Percentiles rank a stretch among this genome's conserved stretches.
These are phyloP conservation scores for Oligia fasciuncula DNA, from an alignment of 2,888 invertebrate genomes.

Conservation along the genomic window DNA sequence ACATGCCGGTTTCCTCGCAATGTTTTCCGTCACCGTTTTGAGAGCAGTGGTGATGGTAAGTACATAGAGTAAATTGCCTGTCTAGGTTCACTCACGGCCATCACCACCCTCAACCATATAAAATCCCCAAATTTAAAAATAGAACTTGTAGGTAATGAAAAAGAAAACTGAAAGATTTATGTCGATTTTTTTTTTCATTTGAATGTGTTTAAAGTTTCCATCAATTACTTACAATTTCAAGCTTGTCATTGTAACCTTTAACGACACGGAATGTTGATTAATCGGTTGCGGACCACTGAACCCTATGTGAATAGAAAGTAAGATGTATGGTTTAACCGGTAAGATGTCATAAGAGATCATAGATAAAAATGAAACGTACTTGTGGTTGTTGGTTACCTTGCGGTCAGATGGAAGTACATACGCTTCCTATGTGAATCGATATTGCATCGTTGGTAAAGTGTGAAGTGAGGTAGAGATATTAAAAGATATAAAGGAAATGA, in stretches of 20 bases:
- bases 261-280: conserved; percentile 56
- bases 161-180: background rate
- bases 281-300: conserved; percentile 52
- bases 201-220: background rate
- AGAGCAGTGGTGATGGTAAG: background rate
- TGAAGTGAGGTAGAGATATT: conserved; percentile 1
- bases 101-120: background rate
- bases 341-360: conserved; percentile 74
- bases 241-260: conserved; percentile 46
- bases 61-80: background rate
- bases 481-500: conserved; percentile 24
- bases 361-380: conserved; percentile 79
- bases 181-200: background rate
- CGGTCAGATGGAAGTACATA: conserved; percentile 67
- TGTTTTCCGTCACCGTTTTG: background rate
- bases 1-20: background rate
- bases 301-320: conserved; percentile 76
- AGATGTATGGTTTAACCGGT: conserved; percentile 72
- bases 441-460: conserved; percentile 13
- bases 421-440: conserved; percentile 55
- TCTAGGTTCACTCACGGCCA: background rate
- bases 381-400: conserved; percentile 64
- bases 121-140: background rate
- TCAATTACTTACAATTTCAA: conserved; percentile 24
- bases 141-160: background rate